Evolutionary conservation across 1,140 invertebrate species (phyloP).

Genomic region (Phthorimaea operculella): DNA sequence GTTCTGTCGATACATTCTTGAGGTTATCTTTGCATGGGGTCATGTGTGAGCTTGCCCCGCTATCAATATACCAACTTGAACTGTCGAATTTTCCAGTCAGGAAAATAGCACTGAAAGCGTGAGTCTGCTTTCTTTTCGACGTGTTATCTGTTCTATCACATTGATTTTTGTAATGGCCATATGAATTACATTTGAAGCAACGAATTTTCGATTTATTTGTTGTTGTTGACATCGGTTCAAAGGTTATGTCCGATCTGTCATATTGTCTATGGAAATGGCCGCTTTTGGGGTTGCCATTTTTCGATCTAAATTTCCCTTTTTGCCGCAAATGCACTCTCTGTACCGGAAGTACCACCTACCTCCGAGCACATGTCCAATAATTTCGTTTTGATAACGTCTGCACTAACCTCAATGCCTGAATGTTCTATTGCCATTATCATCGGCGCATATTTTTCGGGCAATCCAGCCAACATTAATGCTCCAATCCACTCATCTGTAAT

Average conservation of each 20-base stretch:
- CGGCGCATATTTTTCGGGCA: constrained; percentile 34
- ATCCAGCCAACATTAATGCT: constrained; percentile 35
- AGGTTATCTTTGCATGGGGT: constrained; percentile 19
- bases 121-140: constrained; percentile 10
- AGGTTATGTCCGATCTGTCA: not conserved
- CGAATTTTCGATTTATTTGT: constrained; percentile 6
- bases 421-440: constrained; percentile 49
- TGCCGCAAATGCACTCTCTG: not conserved
- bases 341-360: not conserved
- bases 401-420: constrained; percentile 22
- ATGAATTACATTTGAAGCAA: constrained; percentile 16
- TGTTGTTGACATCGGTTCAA: not conserved
- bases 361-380: constrained; percentile 23
- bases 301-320: constrained; percentile 1
- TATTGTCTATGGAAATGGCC: not conserved
- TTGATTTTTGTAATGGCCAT: constrained; percentile 13
- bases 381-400: constrained; percentile 29
- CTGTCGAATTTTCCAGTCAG: constrained; percentile 15
- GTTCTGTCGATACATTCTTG: constrained; percentile 14
- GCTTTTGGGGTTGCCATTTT: not conserved
- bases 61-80: constrained; percentile 28
- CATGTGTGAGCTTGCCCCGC: constrained; percentile 22
- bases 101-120: constrained; percentile 22
- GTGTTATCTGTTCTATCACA: constrained; percentile 5
- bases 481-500: constrained; percentile 41